Percentiles rank a stretch among this genome's conserved stretches.
phyloP scores from a whole-genome alignment of 2,888 invertebrate species.

The Cataglyphis albicans region DNA sequence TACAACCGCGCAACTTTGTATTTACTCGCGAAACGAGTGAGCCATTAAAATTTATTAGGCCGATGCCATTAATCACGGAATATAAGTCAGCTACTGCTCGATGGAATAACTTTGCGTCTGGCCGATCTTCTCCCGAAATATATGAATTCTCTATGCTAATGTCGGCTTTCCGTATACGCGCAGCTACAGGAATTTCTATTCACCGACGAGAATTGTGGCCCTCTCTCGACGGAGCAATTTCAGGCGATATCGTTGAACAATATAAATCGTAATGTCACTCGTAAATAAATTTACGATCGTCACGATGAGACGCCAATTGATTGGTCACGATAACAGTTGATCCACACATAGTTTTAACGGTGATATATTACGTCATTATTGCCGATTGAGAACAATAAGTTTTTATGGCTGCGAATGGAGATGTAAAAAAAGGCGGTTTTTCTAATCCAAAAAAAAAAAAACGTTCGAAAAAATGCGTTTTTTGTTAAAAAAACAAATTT shows the following conservation, averaged over 20 bases:
- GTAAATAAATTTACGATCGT: constrained; percentile 47
- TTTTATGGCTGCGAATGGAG: neutral
- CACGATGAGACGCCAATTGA: constrained; percentile 29
- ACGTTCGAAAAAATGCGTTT: too few species aligned
- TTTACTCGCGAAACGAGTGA: constrained; percentile 39
- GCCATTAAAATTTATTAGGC: constrained; percentile 67
- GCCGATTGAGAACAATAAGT: constrained; percentile 12
- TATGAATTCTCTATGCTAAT: constrained; percentile 73
- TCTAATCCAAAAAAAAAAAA: neutral
- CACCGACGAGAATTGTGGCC: constrained; percentile 54
- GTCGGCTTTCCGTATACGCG: constrained; percentile 9
- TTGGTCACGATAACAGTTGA: constrained; percentile 34
- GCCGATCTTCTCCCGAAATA: constrained; percentile 65
- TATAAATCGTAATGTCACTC: constrained; percentile 42
- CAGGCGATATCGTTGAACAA: constrained; percentile 52
- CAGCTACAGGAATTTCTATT: constrained; percentile 62
- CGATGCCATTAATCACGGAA: constrained; percentile 64
- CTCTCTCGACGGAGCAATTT: constrained; percentile 50
- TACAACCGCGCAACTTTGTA: constrained; percentile 32
- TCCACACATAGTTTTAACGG: constrained; percentile 37
- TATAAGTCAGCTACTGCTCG: constrained; percentile 25
- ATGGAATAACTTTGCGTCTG: constrained; percentile 57
- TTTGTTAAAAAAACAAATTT: neutral
- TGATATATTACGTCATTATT: neutral
- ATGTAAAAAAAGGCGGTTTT: neutral